A percentile compares a stretch with the other conserved stretches of the same genome.
phyloP scores from a whole-genome alignment of 2,888 invertebrate species.

The Lasioglossum lativentre region DNA sequence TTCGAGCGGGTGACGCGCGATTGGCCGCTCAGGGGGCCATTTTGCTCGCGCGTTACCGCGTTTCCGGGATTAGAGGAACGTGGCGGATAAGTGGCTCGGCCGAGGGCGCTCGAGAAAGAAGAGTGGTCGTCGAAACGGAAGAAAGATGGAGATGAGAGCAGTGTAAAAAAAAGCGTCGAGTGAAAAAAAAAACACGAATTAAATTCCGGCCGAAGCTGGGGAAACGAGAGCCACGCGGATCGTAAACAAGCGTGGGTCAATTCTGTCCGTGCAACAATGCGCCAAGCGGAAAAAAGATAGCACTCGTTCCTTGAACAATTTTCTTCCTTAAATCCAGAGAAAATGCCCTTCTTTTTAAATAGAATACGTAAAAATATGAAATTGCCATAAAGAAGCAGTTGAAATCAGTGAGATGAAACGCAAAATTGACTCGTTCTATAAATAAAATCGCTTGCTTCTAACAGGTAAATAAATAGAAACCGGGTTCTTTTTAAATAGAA shows the following conservation, averaged over 20 bases:
- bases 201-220: neutral
- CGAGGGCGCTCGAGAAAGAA: constrained; percentile 40
- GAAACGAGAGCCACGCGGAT: constrained; percentile 24
- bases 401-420: neutral
- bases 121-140: constrained; percentile 34
- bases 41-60: constrained; percentile 45
- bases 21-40: constrained; percentile 6
- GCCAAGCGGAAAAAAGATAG: neutral
- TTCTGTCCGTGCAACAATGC: neutral
- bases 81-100: constrained; percentile 47
- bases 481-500: neutral
- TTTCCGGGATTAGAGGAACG: constrained; percentile 50
- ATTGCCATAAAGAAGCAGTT: neutral
- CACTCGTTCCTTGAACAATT: neutral
- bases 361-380: neutral
- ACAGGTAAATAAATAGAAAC: neutral
- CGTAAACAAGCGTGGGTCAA: constrained; percentile 4
- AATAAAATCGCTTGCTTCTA: neutral
- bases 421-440: neutral
- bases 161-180: neutral
- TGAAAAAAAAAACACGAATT: neutral
- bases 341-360: neutral
- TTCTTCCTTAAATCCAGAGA: neutral
- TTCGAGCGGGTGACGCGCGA: neutral
- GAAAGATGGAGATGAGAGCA: neutral